Conservation (phyloP, 2,797 vertebrate species). For the Strix occidentalis region DNA sequence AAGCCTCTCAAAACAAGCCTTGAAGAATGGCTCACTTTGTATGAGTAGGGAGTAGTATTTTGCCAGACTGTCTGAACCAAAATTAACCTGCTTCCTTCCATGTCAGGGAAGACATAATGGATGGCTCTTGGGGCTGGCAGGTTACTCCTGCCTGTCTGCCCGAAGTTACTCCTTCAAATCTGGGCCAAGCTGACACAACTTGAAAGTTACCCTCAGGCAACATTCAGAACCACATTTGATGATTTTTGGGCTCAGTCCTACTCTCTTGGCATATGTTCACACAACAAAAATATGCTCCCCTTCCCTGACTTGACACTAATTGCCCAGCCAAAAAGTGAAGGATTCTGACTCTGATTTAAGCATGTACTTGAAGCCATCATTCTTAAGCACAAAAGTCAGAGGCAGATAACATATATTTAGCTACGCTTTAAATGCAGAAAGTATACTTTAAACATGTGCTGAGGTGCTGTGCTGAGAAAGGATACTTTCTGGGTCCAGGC, state of each 20-base stretch:
- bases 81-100: slow-evolving; percentile 52
- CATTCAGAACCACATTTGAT: neutral
- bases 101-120: slow-evolving; percentile 12
- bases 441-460: neutral
- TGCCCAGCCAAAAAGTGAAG: slow-evolving; percentile 22
- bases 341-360: slow-evolving; percentile 23
- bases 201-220: slow-evolving; percentile 31
- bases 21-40: slow-evolving; percentile 24
- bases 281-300: slow-evolving; percentile 29
- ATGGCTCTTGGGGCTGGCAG: neutral
- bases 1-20: slow-evolving; percentile 7
- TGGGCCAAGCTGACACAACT: slow-evolving; percentile 11
- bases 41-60: neutral
- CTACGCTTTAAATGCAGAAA: neutral
- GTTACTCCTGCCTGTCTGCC: neutral
- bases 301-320: slow-evolving; percentile 32
- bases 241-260: slow-evolving; percentile 31
- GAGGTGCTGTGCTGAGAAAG: neutral
- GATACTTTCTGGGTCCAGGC: neutral
- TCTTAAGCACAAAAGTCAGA: neutral
- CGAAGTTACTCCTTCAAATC: neutral
- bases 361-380: neutral
- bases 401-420: neutral
- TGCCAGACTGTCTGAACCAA: slow-evolving; percentile 35
- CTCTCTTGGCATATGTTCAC: slow-evolving; percentile 29